A percentile compares a stretch with the other conserved stretches of the same genome.
phyloP scores from a whole-genome alignment of 2,113 vertebrate genomes.

The Rhinopithecus roxellana region DNA sequence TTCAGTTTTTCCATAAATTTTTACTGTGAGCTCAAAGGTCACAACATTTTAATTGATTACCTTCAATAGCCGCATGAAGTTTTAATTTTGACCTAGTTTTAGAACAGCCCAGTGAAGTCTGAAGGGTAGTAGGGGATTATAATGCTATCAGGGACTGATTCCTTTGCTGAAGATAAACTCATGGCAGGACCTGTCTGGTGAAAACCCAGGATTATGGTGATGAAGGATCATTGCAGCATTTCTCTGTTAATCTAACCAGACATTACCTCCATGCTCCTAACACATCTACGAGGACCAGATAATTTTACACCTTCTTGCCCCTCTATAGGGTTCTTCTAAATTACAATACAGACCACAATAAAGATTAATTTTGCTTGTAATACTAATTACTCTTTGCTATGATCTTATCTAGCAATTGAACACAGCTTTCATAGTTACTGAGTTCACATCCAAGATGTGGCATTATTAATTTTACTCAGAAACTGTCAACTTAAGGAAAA shows the following conservation, averaged over 20 bases:
- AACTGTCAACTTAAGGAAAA: background rate
- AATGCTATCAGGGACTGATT: background rate
- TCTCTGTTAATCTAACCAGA: slow-evolving; percentile 38
- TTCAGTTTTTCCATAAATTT: slow-evolving; percentile 71
- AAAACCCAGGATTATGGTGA: slow-evolving; percentile 40
- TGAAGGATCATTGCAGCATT: slow-evolving; percentile 32
- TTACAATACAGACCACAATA: background rate
- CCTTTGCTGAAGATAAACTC: slow-evolving; percentile 33
- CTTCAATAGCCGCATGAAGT: slow-evolving; percentile 55
- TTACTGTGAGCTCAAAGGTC: slow-evolving; percentile 65
- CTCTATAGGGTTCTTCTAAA: background rate
- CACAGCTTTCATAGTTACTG: background rate
- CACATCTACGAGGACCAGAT: background rate
- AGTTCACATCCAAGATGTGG: background rate
- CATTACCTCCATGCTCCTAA: background rate
- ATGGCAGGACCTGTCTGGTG: slow-evolving; percentile 56
- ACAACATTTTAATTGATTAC: slow-evolving; percentile 72
- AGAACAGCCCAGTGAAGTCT: slow-evolving; percentile 56
- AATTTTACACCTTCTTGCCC: background rate
- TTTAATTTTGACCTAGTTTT: slow-evolving; percentile 51
- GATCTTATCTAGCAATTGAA: background rate
- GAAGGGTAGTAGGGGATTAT: slow-evolving; percentile 60
- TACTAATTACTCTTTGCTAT: background rate
- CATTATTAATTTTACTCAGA: background rate
- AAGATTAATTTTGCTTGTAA: background rate